Base-by-base conservation (phyloP, 2,797 vertebrate genomes). In the Phoebastria nigripes region DNA sequence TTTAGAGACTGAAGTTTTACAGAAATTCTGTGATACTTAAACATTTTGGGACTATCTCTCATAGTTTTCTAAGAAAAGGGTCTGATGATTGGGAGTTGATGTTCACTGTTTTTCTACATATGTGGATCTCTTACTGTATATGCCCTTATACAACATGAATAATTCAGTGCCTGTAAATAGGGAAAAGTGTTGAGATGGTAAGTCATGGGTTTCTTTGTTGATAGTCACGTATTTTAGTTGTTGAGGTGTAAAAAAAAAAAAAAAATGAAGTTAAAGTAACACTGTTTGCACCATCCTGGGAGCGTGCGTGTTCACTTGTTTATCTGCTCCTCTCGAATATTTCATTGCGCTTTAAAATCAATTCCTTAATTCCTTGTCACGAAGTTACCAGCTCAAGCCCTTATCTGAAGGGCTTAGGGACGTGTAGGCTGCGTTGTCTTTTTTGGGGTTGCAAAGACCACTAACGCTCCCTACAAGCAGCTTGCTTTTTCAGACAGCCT, bases 131-230 rank as follows among this genome's bases (percentile, higher is more conserved):
- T 70, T 93, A 49, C 80, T 83, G 11, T 39, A 22, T 62, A 9
- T 80, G 20, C 49, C 42, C 35, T 92, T 83, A 46, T 1, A 37
- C 41, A 62, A 11, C 9, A 54, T 74, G 76, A 90, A 77, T 92
- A 86, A 90, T 82, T 86, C 69, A 83, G 72, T 89, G 55, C 70
- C 90, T 90, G 65, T 88, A 82, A 78, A 72, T 56, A 90, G 49
- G 89, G 47, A 47, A 19, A 61, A 5, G 16, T 20, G 66, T 88
- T 73, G 84, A 85, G 74, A n/a, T 82, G 66, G 29, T 61, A 90
- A 72, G 47, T 80, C 37, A 28, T 10, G 63, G 67, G 19, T 65
- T 90, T 51, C 33, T 82, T 62, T 82, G 54, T 87, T 83, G 70
- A 17, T 49, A 85, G 78, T 79, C 12, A 2, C 1, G 6, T 84